Conservation (phyloP, 2,888 invertebrate species). For the Allolobophora icterica region DNA sequence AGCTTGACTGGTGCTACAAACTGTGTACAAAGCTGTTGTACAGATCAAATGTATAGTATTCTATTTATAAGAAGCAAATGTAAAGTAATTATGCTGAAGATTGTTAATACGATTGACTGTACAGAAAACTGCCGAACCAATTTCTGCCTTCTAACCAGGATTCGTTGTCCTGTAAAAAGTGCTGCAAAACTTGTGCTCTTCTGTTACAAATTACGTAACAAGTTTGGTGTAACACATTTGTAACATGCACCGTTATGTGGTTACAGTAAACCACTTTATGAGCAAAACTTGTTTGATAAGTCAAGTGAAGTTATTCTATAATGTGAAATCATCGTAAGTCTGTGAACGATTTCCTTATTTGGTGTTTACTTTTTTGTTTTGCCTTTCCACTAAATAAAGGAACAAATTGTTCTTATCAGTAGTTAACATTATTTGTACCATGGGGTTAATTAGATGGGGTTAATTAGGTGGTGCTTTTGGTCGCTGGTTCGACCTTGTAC, state of each 20-base stretch:
- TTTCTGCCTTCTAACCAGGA: background rate
- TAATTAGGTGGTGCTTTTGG: background rate
- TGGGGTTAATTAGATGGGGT: background rate
- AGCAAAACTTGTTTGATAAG: background rate
- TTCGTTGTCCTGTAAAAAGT: background rate
- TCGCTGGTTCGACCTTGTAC: conserved; percentile 23
- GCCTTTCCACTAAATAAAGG: conserved; percentile 1
- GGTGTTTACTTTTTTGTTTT: background rate
- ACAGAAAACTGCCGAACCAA: background rate
- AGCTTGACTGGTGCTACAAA: conserved; percentile 29
- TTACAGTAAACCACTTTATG: background rate
- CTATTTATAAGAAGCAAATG: background rate
- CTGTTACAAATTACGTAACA: too few species aligned
- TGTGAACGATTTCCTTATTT: background rate
- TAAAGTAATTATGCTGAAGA: background rate
- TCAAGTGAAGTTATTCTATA: background rate
- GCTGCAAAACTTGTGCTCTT: background rate
- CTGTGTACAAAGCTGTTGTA: conserved; percentile 21
- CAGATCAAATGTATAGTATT: conserved; percentile 25
- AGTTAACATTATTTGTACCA: background rate
- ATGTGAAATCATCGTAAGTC: background rate
- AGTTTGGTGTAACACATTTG: background rate
- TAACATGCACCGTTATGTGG: background rate
- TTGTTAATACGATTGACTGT: background rate
- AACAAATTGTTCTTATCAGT: background rate